Evolutionary conservation across 2,888 invertebrate genomes (phyloP).

Genomic region (Gibbula magus): DNA sequence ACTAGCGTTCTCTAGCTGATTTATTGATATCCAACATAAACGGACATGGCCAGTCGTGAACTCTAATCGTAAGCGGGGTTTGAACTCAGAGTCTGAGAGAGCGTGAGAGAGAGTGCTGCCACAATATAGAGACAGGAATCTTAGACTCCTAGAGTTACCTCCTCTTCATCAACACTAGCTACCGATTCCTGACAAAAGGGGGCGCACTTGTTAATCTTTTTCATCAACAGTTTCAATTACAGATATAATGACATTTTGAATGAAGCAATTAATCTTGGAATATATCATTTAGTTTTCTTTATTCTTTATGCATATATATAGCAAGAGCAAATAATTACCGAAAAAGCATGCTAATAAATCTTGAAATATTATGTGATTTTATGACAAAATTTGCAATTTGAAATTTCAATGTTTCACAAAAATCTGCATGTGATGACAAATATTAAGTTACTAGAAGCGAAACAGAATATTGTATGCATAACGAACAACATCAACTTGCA

Average conservation of each 20-base stretch:
- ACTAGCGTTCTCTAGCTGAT: not conserved
- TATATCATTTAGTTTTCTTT: too few relatives aligned
- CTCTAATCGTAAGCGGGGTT: not conserved
- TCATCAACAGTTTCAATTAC: constrained; percentile 3
- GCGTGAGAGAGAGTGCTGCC: constrained; percentile 6
- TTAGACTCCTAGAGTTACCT: constrained; percentile 10
- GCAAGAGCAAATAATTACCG: not conserved
- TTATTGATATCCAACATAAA: not conserved
- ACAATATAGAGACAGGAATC: constrained; percentile 4
- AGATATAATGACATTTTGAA: not conserved
- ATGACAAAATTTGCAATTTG: constrained; percentile 5
- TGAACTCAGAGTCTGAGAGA: constrained; percentile 1
- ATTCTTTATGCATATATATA: not conserved
- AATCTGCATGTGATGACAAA: constrained; percentile 8
- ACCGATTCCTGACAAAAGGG: constrained; percentile 21
- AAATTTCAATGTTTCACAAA: constrained; percentile 9
- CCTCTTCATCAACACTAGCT: constrained; percentile 13
- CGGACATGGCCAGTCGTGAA: not conserved
- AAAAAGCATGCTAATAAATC: not conserved
- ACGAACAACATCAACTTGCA: constrained; percentile 5
- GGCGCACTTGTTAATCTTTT: constrained; percentile 12
- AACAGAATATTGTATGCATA: not conserved
- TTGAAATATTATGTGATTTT: not conserved
- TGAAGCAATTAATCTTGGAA: too few relatives aligned
- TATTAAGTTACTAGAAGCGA: not conserved